These are phyloP conservation scores for human DNA, from an alignment of 2,113 vertebrate species.

Conservation along the genomic window DNA sequence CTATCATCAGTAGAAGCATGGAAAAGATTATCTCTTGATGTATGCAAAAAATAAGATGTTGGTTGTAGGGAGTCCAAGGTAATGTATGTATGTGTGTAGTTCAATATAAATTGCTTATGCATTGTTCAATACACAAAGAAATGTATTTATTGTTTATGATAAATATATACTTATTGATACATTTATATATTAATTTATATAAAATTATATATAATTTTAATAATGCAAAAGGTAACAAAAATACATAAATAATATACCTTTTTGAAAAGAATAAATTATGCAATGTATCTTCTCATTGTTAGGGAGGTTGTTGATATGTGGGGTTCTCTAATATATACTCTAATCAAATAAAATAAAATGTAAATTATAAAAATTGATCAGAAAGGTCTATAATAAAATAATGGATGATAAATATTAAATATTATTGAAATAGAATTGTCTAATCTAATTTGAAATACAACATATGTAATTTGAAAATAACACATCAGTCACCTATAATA, in stretches of 20 bases:
- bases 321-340: neutral
- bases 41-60: neutral
- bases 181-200: neutral
- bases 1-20: neutral
- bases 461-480: neutral
- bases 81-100: neutral
- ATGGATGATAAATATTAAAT: neutral
- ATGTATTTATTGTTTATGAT: neutral
- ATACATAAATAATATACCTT: neutral
- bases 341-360: neutral
- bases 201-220: neutral
- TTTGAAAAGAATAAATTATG: neutral
- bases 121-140: neutral
- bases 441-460: neutral
- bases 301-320: rapidly evolving
- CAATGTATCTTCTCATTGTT: too few relatives aligned
- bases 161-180: neutral
- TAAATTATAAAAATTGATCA: neutral
- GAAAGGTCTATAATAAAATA: neutral
- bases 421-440: neutral
- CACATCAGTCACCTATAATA: neutral
- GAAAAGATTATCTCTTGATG: neutral
- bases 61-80: neutral
- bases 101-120: neutral
- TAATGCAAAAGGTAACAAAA: neutral